Conservation (phyloP, 2,797 vertebrate genomes). For the Typhlichthys eigenmanni region DNA sequence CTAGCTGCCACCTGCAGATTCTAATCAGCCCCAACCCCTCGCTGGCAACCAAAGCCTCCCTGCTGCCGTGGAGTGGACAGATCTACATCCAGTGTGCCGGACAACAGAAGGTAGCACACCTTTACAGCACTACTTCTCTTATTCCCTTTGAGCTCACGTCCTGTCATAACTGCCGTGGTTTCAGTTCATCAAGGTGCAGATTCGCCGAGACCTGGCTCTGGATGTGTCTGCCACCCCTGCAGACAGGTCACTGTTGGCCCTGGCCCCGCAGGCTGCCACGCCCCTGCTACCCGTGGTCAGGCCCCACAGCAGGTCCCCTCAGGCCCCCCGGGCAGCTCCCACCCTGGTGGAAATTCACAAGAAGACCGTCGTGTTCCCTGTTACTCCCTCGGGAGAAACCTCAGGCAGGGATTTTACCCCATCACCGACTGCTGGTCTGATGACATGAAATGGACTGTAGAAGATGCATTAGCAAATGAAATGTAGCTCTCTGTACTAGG, state of each 20-base stretch:
- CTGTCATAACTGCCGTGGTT: background rate
- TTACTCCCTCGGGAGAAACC: slow-evolving; percentile 79
- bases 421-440: background rate
- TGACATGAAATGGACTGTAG: background rate
- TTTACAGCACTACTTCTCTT: background rate
- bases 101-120: slow-evolving; percentile 84
- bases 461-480: background rate
- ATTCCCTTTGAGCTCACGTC: background rate
- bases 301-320: slow-evolving; percentile 45
- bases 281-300: slow-evolving; percentile 68
- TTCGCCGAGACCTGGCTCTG: slow-evolving; percentile 77
- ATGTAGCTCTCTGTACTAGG: too few species aligned
- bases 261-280: slow-evolving; percentile 71
- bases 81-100: slow-evolving; percentile 87
- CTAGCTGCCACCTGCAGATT: slow-evolving; percentile 86
- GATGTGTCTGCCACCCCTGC: slow-evolving; percentile 62
- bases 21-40: slow-evolving; percentile 93
- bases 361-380: slow-evolving; percentile 83
- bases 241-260: slow-evolving; percentile 53
- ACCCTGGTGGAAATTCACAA: slow-evolving; percentile 82
- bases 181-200: slow-evolving; percentile 89
- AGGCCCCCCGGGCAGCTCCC: slow-evolving; percentile 46
- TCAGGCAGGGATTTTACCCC: slow-evolving; percentile 79
- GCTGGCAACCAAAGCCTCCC: slow-evolving; percentile 78
- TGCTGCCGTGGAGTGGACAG: slow-evolving; percentile 92